Evolutionary conservation across 2,797 vertebrate genomes (phyloP).

Genomic region (Otolemur crassicaudatus): DNA sequence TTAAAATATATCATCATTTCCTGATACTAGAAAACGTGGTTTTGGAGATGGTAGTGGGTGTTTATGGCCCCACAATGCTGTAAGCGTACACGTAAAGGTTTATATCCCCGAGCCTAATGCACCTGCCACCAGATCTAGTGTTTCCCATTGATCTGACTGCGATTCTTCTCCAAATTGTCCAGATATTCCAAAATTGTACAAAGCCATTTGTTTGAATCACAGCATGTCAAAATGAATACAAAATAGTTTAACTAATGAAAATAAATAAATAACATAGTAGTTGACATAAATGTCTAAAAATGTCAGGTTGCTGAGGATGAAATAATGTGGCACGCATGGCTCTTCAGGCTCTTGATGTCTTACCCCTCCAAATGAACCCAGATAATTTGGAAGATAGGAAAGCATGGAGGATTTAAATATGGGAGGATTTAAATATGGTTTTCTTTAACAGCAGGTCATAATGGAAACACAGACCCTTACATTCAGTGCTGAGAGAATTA

Average conservation of each 20-base stretch:
- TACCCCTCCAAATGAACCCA: neutral
- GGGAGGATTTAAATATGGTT: conserved; percentile 85
- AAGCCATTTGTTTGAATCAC: neutral
- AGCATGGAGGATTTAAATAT: conserved; percentile 83
- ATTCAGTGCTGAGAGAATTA: conserved; percentile 91
- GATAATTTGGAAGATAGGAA: conserved; percentile 79
- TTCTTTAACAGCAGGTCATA: conserved; percentile 90
- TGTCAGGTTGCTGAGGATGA: conserved; percentile 41
- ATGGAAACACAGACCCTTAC: conserved; percentile 87
- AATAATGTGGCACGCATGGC: conserved; percentile 12
- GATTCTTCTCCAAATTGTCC: conserved; percentile 8
- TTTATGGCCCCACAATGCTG: neutral
- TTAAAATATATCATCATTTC: neutral
- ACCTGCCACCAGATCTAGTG: neutral
- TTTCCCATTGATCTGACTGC: neutral
- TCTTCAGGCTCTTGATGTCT: conserved; percentile 50
- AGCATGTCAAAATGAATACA: conserved; percentile 41
- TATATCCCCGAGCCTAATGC: neutral
- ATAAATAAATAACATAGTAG: conserved; percentile 54
- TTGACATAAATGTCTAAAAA: conserved; percentile 65
- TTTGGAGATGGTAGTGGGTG: neutral
- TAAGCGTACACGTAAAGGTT: neutral
- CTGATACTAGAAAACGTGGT: neutral
- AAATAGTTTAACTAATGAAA: conserved; percentile 42
- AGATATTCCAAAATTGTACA: conserved; percentile 32